These are phyloP conservation scores for Urocyon cinereoargenteus DNA, from an alignment of 2,797 vertebrate species.

Conservation along the genomic window DNA sequence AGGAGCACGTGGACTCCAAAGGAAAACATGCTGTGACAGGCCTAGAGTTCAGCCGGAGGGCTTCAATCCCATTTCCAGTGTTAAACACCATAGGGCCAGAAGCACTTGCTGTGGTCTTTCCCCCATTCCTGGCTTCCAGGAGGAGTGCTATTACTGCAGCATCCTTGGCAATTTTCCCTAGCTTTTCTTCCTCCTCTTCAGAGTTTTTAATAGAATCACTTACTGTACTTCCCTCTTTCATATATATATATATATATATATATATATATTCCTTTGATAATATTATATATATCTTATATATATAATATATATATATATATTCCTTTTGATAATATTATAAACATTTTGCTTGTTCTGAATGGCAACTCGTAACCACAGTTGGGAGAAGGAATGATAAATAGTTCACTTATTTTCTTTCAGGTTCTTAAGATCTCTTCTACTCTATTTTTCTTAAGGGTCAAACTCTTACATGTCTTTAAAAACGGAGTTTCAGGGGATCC, in stretches of 20 bases:
- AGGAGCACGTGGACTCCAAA: neutral
- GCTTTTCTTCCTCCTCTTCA: neutral
- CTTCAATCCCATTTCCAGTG: neutral
- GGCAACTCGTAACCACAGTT: neutral
- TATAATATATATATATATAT: too few species aligned
- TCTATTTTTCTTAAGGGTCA: neutral
- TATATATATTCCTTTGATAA: too few species aligned
- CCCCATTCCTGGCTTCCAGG: neutral
- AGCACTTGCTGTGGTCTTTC: neutral
- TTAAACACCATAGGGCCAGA: neutral
- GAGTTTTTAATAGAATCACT: neutral
- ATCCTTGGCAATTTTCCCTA: neutral
- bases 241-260: too few species aligned
- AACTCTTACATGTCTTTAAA: neutral
- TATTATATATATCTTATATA: too few species aligned
- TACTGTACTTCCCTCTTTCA: neutral
- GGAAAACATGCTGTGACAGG: neutral
- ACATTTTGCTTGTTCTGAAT: neutral
- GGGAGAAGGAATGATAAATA: constrained; percentile 51
- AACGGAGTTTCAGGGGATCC: too few species aligned
- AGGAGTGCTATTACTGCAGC: neutral
- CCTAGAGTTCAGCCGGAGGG: fast-evolving
- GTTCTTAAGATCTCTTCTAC: neutral
- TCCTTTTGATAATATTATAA: neutral
- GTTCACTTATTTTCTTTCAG: constrained; percentile 22